Evolutionary conservation across 2,888 invertebrate species (phyloP).

Genomic region (Dasypolia templi): DNA sequence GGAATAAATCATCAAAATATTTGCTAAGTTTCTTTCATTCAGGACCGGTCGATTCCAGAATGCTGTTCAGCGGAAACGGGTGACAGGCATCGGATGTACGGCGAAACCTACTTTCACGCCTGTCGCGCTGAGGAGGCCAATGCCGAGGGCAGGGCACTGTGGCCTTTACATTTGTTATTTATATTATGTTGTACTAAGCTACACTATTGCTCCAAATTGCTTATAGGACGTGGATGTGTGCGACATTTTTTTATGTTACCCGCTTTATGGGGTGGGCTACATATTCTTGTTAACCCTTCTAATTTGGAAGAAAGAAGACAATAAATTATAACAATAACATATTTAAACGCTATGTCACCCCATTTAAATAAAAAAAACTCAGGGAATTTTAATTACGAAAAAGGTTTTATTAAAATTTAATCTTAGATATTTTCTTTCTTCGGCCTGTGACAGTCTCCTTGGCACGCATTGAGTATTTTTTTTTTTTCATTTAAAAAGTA

Average conservation of each 20-base stretch:
- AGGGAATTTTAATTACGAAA: constrained; percentile 21
- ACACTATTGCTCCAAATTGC: not conserved
- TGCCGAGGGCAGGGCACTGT: constrained; percentile 60
- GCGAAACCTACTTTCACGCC: constrained; percentile 82
- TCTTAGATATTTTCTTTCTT: constrained; percentile 3
- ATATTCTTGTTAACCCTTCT: no score
- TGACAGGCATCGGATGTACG: constrained; percentile 80
- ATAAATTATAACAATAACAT: not conserved
- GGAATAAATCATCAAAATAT: constrained; percentile 52
- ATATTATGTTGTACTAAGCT: constrained; percentile 15
- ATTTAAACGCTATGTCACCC: not conserved
- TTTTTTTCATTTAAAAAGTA: not conserved
- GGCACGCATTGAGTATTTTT: not conserved
- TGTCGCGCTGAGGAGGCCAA: constrained; percentile 79
- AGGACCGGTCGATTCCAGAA: constrained; percentile 71
- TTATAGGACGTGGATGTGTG: not conserved
- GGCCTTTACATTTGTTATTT: constrained; percentile 38
- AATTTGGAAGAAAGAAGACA: not conserved
- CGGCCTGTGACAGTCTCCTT: not conserved
- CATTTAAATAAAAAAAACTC: not conserved
- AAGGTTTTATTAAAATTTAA: constrained; percentile 5
- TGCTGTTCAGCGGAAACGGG: constrained; percentile 77
- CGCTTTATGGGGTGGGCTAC: no score
- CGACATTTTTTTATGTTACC: not conserved
- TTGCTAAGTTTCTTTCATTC: constrained; percentile 61